These are phyloP conservation scores for Ophraella communa DNA, from an alignment of 2,888 invertebrate genomes.

Conservation along the genomic window DNA sequence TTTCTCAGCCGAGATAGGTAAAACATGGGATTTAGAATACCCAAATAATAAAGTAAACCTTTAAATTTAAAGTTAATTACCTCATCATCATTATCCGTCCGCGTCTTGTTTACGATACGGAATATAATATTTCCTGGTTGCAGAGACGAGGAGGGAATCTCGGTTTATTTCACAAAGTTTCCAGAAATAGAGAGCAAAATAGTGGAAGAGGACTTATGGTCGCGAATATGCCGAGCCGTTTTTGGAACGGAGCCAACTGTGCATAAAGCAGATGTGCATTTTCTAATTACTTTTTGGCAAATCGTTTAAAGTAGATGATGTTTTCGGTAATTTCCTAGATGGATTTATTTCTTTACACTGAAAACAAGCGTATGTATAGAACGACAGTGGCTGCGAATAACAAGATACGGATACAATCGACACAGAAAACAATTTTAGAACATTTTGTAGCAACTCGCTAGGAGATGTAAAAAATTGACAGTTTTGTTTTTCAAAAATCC, in stretches of 20 bases:
- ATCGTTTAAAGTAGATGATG: conserved; percentile 11
- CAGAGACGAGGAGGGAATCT: background rate
- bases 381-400: too few species aligned
- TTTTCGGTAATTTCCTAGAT: conserved; percentile 8
- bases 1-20: too few species aligned
- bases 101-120: conserved; percentile 28
- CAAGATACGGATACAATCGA: too few species aligned
- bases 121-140: conserved; percentile 39
- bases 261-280: conserved; percentile 33
- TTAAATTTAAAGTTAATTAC: background rate
- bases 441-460: too few species aligned
- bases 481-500: too few species aligned
- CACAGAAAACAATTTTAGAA: too few species aligned
- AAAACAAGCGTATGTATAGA: background rate
- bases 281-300: conserved; percentile 21
- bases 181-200: conserved; percentile 9
- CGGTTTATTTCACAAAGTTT: background rate
- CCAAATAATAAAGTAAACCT: too few species aligned
- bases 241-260: conserved; percentile 31
- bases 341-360: background rate
- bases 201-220: conserved; percentile 23
- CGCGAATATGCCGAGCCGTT: conserved; percentile 23
- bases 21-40: too few species aligned
- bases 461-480: too few species aligned
- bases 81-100: too few species aligned